Percentiles rank a stretch among this genome's conserved stretches.
Conservation (phyloP, 2,113 vertebrate species). For the Himantopus leucocephalus region DNA sequence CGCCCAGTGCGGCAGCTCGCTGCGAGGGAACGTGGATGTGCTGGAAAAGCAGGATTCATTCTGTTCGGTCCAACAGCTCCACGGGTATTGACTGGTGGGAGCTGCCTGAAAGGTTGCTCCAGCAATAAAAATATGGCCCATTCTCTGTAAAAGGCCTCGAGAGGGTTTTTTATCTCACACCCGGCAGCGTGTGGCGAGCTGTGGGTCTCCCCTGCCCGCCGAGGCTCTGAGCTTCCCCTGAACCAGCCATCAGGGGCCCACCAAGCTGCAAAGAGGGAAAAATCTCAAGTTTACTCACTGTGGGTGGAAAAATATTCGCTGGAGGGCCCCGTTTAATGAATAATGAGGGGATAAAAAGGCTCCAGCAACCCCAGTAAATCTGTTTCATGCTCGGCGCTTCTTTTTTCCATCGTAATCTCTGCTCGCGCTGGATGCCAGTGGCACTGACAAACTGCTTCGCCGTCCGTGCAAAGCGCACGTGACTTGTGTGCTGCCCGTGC, state of each 20-base stretch:
- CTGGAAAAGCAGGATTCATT: neutral
- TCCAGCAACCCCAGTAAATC: neutral
- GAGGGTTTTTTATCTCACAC: neutral
- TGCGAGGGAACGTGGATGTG: fast-evolving
- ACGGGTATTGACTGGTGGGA: neutral
- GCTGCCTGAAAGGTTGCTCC: neutral
- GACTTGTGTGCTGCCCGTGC: neutral
- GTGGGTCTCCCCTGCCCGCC: neutral
- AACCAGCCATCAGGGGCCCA: neutral
- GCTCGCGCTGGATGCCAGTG: neutral
- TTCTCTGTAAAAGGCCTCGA: neutral
- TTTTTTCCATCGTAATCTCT: neutral
- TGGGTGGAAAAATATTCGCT: neutral
- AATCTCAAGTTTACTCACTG: neutral
- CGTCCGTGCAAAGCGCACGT: neutral
- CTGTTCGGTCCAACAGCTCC: fast-evolving
- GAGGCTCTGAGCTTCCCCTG: neutral
- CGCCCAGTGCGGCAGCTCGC: fast-evolving
- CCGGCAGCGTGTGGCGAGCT: neutral
- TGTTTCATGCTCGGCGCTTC: neutral
- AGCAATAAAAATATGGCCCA: neutral
- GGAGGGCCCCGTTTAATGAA: neutral
- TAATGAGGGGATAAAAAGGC: neutral
- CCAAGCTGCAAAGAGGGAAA: neutral
- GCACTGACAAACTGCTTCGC: neutral